phyloP scores from a whole-genome alignment of 2,113 vertebrate species.

The Alethe castanea region DNA sequence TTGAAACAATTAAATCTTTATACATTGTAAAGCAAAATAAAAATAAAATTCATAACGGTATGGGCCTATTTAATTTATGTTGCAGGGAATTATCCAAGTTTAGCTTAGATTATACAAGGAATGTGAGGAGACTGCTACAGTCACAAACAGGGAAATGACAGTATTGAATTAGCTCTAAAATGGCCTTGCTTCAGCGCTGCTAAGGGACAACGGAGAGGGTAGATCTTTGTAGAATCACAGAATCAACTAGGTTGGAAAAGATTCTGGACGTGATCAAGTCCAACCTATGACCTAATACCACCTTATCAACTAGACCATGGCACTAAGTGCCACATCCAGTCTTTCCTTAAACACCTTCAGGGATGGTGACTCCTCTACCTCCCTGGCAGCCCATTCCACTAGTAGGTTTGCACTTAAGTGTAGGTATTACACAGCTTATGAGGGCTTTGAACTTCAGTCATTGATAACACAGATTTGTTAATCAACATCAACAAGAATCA shows the following conservation, averaged over 20 bases:
- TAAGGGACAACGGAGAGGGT: neutral
- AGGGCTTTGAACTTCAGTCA: neutral
- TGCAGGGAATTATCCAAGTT: neutral
- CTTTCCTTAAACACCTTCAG: neutral
- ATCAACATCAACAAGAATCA: neutral
- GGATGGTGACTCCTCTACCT: accelerated
- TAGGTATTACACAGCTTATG: neutral
- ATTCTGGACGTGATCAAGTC: neutral
- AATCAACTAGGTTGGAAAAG: neutral
- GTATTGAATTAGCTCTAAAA: neutral
- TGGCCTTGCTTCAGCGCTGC: neutral
- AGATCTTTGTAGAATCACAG: neutral
- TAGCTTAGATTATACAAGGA: neutral
- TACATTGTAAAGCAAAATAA: neutral
- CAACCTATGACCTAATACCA: neutral
- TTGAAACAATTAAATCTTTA: neutral
- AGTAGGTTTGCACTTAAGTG: neutral
- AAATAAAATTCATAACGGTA: neutral
- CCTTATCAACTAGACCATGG: neutral
- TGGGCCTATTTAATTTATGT: neutral
- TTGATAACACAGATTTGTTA: neutral
- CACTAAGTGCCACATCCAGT: neutral
- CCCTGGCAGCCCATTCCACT: neutral
- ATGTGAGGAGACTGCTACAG: neutral
- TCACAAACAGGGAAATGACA: neutral